A percentile compares a stretch with the other conserved stretches of the same genome.
phyloP scores from a whole-genome alignment of 1,140 invertebrate species.

The Drosophila sproati region DNA sequence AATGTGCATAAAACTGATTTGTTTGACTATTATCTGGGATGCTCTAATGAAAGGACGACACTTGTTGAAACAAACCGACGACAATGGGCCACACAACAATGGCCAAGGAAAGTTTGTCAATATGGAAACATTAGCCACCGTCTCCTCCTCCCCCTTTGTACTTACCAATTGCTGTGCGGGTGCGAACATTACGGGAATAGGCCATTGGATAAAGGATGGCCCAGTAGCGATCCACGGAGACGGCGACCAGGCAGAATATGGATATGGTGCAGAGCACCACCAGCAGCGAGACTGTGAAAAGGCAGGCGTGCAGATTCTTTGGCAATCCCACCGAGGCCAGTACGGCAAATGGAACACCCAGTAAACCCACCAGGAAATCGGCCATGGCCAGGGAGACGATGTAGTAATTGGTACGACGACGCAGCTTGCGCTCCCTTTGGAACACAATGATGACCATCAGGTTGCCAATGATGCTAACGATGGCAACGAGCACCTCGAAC shows the following conservation, averaged over 20 bases:
- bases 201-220: conserved; percentile 95
- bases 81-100: not conserved
- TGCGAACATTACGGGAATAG: conserved; percentile 93
- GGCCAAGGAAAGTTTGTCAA: conserved; percentile 29
- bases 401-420: conserved; percentile 95
- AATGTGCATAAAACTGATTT: conserved; percentile 37
- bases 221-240: conserved; percentile 96
- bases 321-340: conserved; percentile 90
- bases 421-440: conserved; percentile 89
- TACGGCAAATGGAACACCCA: conserved; percentile 94
- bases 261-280: conserved; percentile 96
- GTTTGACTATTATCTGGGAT: conserved; percentile 25
- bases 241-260: conserved; percentile 95
- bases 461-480: conserved; percentile 93
- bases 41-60: conserved; percentile 16
- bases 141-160: conserved; percentile 42
- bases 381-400: conserved; percentile 94
- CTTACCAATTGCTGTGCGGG: conserved; percentile 93
- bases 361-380: conserved; percentile 91
- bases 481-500: conserved; percentile 92
- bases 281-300: conserved; percentile 94
- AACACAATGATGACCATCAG: conserved; percentile 94
- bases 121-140: conserved; percentile 7
- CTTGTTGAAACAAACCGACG: conserved; percentile 37
- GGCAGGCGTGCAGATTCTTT: conserved; percentile 91